These are phyloP conservation scores for Antheraea yamamai DNA, from an alignment of 2,888 invertebrate species.

Conservation along the genomic window DNA sequence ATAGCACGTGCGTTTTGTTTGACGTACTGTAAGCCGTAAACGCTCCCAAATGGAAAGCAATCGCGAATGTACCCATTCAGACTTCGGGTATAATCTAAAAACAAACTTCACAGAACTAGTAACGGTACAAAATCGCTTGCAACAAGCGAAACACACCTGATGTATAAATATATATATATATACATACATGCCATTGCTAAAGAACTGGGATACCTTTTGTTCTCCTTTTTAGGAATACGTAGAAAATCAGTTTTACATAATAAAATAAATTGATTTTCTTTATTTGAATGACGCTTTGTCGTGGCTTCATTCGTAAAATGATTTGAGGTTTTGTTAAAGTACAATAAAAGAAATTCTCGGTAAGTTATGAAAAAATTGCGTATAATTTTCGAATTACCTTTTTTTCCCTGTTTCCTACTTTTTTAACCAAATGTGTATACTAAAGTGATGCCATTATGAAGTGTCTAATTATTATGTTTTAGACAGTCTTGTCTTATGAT, in stretches of 20 bases:
- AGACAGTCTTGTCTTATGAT: too few relatives aligned
- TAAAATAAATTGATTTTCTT: conserved; percentile 16
- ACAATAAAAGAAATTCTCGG: background rate
- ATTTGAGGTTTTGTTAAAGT: background rate
- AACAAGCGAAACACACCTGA: background rate
- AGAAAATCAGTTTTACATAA: conserved; percentile 13
- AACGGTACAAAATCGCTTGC: background rate
- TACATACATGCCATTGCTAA: background rate
- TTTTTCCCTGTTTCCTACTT: too few relatives aligned
- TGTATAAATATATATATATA: background rate
- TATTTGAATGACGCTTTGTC: background rate
- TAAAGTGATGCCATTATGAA: too few relatives aligned
- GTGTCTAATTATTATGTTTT: too few relatives aligned
- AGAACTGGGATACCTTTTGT: conserved; percentile 14
- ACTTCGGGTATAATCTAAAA: background rate
- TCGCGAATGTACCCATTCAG: background rate
- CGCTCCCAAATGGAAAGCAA: conserved; percentile 2
- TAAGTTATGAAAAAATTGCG: background rate
- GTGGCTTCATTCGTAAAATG: background rate
- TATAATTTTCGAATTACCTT: background rate
- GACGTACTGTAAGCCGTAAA: background rate
- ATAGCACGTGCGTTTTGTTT: background rate
- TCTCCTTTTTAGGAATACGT: background rate
- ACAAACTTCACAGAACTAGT: background rate
- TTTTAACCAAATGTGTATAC: too few relatives aligned